phyloP scores from a whole-genome alignment of 2,113 vertebrate genomes.

The Leucosticte australis region DNA sequence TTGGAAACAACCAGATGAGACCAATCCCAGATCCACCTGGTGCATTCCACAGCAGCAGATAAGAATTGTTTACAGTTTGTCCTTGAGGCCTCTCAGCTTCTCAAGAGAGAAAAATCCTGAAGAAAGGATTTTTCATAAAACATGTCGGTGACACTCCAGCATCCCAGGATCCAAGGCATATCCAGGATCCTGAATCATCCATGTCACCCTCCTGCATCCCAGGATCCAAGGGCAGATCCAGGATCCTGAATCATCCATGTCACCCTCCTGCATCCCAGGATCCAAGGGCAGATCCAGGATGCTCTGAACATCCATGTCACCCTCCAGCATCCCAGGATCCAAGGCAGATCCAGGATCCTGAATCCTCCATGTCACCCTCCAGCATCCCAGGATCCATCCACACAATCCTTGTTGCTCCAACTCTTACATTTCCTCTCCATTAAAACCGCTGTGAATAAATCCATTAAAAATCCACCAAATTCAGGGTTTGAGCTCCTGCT shows the following conservation, averaged over 20 bases:
- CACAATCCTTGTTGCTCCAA: accelerated
- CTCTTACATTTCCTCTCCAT: neutral
- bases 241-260: accelerated
- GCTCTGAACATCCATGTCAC: accelerated
- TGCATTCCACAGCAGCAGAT: too few relatives aligned
- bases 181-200: neutral
- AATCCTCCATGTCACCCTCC: accelerated
- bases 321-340: neutral
- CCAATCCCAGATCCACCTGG: too few relatives aligned
- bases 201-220: neutral
- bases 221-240: neutral
- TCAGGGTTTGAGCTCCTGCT: neutral
- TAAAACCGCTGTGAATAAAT: neutral
- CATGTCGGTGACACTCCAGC: too few relatives aligned
- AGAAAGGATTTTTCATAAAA: too few relatives aligned
- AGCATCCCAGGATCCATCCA: too few relatives aligned
- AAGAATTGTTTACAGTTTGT: too few relatives aligned
- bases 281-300: neutral
- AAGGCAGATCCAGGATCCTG: neutral
- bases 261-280: neutral
- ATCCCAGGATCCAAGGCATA: too few relatives aligned
- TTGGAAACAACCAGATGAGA: too few relatives aligned
- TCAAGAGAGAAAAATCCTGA: too few relatives aligned
- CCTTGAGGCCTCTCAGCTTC: too few relatives aligned
- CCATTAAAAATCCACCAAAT: neutral